Evolutionary conservation across 2,113 vertebrate genomes (phyloP).

Genomic region (Elgaria multicarinata): DNA sequence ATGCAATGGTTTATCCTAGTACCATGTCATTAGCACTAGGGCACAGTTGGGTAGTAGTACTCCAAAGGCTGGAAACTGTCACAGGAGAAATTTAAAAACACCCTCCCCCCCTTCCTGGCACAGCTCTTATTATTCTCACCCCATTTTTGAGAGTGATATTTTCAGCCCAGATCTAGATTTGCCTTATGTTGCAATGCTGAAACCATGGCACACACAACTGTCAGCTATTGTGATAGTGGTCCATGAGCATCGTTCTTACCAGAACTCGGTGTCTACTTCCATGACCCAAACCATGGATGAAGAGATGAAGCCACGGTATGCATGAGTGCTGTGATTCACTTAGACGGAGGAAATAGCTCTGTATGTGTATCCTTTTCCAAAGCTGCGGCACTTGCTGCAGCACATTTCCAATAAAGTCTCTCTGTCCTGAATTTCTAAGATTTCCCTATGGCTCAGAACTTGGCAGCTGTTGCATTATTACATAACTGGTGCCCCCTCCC

Average conservation of each 20-base stretch:
- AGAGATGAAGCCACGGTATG: not conserved
- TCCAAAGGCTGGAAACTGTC: too few relatives aligned
- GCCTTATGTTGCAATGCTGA: not conserved
- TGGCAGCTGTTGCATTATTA: not conserved
- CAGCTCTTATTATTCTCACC: too few relatives aligned
- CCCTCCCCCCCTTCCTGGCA: too few relatives aligned
- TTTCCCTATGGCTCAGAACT: not conserved
- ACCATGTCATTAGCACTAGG: too few relatives aligned
- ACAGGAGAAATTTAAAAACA: too few relatives aligned
- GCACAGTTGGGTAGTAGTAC: too few relatives aligned
- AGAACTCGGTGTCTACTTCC: not conserved
- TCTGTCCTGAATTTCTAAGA: not conserved
- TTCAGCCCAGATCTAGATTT: too few relatives aligned
- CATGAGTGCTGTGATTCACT: not conserved
- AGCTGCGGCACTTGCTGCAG: not conserved
- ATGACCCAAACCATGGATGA: not conserved
- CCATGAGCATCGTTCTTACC: not conserved
- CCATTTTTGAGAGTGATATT: too few relatives aligned
- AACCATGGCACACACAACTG: not conserved
- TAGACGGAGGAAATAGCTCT: not conserved
- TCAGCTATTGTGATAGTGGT: not conserved
- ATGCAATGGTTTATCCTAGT: too few relatives aligned
- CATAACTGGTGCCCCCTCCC: not conserved
- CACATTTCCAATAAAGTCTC: not conserved
- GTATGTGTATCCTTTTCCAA: not conserved